Evolutionary conservation across 92 coral and sea anemone genomes (phyloP), one percentile per base, ranked within the genome.

Genomic region (Siderastrea siderea): DNA sequence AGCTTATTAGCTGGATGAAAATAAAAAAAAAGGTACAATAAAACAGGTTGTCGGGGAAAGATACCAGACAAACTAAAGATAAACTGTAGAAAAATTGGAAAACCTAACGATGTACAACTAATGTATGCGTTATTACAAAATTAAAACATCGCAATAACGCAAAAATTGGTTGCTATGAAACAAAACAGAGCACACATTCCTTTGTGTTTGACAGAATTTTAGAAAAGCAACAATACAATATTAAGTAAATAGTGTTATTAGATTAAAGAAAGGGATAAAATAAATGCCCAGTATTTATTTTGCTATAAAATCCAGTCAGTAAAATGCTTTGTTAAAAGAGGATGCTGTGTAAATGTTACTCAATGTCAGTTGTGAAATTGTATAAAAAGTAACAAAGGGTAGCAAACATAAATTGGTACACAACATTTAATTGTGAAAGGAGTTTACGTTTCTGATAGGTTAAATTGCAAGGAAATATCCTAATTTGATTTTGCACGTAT

Each of bases 311-410:
- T 47, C 5, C 48, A 11, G 13, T 48, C 4, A 38, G 5, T n/a
- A 79, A 26, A 63, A 4, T 47, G 59, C 71, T 19, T 79, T 63
- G 72, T 79, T 47, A 62, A 14, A 38, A 26, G 7, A 49, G 5
- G 9, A 79, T 58, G 68, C 69, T 77, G 81, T 13, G 13, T 15
- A 77, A 57, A 77, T 57, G 51, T 77, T 58, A 43, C 43, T 16
- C 52, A 15, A 60, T 77, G 81, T 59, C 38, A 15, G 5, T 61
- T 5, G 16, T 52, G 46, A 53, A 16, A 2, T 53, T 53, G 57
- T 2, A 53, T 53, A 5, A 26, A 26, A 26, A 26, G 38, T 26
- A 26, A 26, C 38, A 26, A 26, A 26, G 38, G 38, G 38, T 26
- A 26, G 38, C 38, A 26, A 26, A 26, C 38, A 26, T 26, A 26